Percentiles rank a stretch among this genome's conserved stretches.
Conservation (phyloP, 2,888 invertebrate genomes). For the Drosophila subquinaria region DNA sequence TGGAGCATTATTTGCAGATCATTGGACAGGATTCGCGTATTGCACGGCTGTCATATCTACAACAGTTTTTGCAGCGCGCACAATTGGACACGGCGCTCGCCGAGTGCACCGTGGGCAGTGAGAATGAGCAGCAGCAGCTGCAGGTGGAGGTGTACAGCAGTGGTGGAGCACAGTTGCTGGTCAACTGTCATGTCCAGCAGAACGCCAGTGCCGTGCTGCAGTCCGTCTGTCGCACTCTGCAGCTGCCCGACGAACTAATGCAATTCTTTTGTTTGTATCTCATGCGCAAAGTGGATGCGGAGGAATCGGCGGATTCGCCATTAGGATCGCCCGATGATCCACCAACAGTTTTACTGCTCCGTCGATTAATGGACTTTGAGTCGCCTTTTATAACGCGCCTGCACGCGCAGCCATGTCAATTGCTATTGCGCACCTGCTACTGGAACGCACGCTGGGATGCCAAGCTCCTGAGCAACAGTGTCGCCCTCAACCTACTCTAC, state of each 20-base stretch:
- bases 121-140: constrained; percentile 61
- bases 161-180: constrained; percentile 88
- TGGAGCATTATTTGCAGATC: constrained; percentile 97
- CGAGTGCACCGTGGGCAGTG: constrained; percentile 64
- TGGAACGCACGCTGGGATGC: constrained; percentile 95
- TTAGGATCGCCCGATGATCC: constrained; percentile 86
- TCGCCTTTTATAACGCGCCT: constrained; percentile 96
- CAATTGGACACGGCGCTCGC: constrained; percentile 94
- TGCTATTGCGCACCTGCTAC: constrained; percentile 95
- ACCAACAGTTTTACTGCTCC: constrained; percentile 90
- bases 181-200: constrained; percentile 93
- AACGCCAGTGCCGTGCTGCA: constrained; percentile 93
- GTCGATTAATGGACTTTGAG: constrained; percentile 98
- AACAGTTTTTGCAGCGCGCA: constrained; percentile 94
- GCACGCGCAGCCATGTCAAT: constrained; percentile 91
- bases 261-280: constrained; percentile 96
- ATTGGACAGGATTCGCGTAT: constrained; percentile 95
- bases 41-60: constrained; percentile 92
- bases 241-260: constrained; percentile 91
- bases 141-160: constrained; percentile 62
- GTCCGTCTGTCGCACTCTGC: constrained; percentile 92
- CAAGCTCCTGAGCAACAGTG: constrained; percentile 92
- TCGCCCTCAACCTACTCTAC: constrained; percentile 94
- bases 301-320: constrained; percentile 87
- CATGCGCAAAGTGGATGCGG: constrained; percentile 88